Evolutionary conservation across 2,797 vertebrate species (phyloP).

Genomic region (Cirrhinus molitorella): DNA sequence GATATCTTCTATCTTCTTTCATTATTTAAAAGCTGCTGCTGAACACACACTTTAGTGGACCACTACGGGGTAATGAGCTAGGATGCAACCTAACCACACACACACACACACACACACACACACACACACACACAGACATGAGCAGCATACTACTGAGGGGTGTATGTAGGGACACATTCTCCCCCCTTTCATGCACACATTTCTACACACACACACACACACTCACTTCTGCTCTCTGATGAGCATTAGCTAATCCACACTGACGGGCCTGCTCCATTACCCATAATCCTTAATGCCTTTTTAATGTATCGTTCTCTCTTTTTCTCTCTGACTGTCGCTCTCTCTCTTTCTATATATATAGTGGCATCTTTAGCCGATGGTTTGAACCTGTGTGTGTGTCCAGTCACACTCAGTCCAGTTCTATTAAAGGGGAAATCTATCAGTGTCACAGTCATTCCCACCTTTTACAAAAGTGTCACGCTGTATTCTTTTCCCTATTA

Average conservation of each 20-base stretch:
- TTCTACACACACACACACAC: constrained; percentile 41
- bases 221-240: constrained; percentile 53
- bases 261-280: constrained; percentile 65
- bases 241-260: constrained; percentile 67
- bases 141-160: constrained; percentile 42
- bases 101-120: constrained; percentile 53
- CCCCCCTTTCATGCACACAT: constrained; percentile 25
- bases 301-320: constrained; percentile 60
- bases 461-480: constrained; percentile 39
- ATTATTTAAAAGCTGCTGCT: constrained; percentile 64
- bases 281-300: constrained; percentile 66
- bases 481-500: constrained; percentile 36
- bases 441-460: constrained; percentile 42
- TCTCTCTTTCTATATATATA: constrained; percentile 1
- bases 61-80: constrained; percentile 46
- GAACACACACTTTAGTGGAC: constrained; percentile 57
- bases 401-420: constrained; percentile 23
- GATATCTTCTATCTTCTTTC: constrained; percentile 57
- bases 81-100: constrained; percentile 43
- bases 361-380: constrained; percentile 29
- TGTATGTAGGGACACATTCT: constrained; percentile 30
- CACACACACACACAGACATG: constrained; percentile 43
- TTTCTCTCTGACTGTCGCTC: constrained; percentile 13
- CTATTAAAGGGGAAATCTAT: constrained; percentile 50
- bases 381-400: constrained; percentile 30